Conservation (phyloP, 1,140 invertebrate genomes). For the Sycophaga agraensis region DNA sequence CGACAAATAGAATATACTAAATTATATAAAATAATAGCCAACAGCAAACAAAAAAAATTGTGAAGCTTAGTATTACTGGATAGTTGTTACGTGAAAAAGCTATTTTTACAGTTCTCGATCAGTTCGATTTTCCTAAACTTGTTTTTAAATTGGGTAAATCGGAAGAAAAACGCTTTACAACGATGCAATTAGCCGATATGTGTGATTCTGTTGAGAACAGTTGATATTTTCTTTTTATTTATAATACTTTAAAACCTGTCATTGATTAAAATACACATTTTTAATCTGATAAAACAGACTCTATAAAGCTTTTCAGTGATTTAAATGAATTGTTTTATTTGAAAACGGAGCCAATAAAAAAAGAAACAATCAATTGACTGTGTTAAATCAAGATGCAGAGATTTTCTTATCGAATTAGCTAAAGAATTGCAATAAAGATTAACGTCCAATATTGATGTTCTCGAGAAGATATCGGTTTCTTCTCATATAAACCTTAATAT, state of each 20-base stretch:
- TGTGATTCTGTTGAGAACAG: background rate
- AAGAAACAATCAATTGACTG: slow-evolving; percentile 13
- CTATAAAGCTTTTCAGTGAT: slow-evolving; percentile 26
- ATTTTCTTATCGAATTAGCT: background rate
- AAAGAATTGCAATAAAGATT: background rate
- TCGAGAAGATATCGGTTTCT: background rate
- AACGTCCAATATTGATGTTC: background rate
- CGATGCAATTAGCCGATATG: background rate
- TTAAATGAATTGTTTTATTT: slow-evolving; percentile 14
- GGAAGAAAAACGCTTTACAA: slow-evolving; percentile 9
- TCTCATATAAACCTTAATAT: background rate
- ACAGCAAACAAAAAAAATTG: background rate
- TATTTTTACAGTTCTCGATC: background rate
- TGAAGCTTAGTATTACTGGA: background rate
- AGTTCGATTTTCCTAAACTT: no score
- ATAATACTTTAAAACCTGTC: slow-evolving; percentile 9
- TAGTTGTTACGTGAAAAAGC: background rate
- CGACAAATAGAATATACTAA: background rate
- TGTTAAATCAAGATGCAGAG: background rate
- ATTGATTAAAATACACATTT: slow-evolving; percentile 25
- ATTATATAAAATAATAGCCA: background rate
- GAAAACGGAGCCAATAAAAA: slow-evolving; percentile 24
- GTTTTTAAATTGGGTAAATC: slow-evolving; percentile 5
- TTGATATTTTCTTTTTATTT: slow-evolving; percentile 11
- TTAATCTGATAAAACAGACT: slow-evolving; percentile 23